Conservation (phyloP, 2,113 vertebrate species). For the Apeltes quadracus region DNA sequence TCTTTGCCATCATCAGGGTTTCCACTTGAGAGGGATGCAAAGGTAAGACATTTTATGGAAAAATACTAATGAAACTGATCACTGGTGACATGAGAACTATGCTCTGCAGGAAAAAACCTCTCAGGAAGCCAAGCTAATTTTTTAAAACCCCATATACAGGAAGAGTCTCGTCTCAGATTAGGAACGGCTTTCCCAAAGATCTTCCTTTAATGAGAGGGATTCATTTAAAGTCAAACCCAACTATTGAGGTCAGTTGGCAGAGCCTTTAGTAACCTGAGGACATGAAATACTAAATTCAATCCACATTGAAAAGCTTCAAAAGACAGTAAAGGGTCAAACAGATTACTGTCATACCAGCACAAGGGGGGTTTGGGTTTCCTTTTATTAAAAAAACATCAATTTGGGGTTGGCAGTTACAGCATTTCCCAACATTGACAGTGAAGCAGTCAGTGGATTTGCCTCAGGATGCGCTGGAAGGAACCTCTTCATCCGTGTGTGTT, state of each 20-base stretch:
- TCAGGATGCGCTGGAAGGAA: not conserved
- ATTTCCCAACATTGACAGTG: conserved; percentile 34
- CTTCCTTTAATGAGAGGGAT: conserved; percentile 57
- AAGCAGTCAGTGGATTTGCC: not conserved
- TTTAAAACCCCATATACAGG: conserved; percentile 20
- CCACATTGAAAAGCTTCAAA: not conserved
- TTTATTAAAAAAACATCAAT: conserved; percentile 16
- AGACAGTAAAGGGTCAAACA: conserved; percentile 12
- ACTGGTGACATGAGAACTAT: conserved; percentile 6
- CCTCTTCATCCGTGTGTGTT: not conserved
- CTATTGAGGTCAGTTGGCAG: conserved; percentile 27
- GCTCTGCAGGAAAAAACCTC: conserved; percentile 28
- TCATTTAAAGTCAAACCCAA: conserved; percentile 22
- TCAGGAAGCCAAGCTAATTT: conserved; percentile 31
- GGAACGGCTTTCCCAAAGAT: conserved; percentile 30
- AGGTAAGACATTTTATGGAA: not conserved
- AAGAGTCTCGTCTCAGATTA: conserved; percentile 55
- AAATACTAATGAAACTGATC: conserved; percentile 26
- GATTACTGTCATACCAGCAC: conserved; percentile 7
- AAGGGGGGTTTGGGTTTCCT: conserved; percentile 13
- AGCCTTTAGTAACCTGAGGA: conserved; percentile 17
- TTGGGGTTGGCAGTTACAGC: not conserved
- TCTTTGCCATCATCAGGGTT: not conserved
- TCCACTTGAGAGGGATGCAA: not conserved
- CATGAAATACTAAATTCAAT: conserved; percentile 26